Evolutionary conservation across 2,113 vertebrate genomes (phyloP).

Genomic region (Triplophysa siluroides): DNA sequence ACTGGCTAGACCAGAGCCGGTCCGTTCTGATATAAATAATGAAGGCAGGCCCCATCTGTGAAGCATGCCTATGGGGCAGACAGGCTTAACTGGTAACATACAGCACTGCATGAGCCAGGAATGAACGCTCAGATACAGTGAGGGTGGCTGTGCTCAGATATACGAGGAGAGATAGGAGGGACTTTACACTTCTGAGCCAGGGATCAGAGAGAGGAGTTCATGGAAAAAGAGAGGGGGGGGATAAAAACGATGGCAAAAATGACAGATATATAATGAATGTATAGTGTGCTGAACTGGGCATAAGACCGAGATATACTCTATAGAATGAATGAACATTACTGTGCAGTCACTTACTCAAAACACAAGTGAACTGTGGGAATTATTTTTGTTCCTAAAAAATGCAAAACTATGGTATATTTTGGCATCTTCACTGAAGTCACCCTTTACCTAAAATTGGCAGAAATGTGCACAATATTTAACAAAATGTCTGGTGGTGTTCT

Average conservation of each 20-base stretch:
- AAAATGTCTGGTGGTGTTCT: no score
- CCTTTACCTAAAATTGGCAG: no score
- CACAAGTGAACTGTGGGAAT: no score
- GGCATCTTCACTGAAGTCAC: no score
- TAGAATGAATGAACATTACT: no score
- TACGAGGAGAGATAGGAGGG: slow-evolving; percentile 17
- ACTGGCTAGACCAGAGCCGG: slow-evolving; percentile 53
- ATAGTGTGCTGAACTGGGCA: no score
- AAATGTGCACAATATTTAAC: no score
- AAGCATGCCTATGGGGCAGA: slow-evolving; percentile 39
- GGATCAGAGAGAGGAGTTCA: not conserved
- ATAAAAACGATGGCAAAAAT: not conserved
- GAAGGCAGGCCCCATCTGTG: slow-evolving; percentile 17
- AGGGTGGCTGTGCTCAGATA: slow-evolving; percentile 29
- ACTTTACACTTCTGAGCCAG: slow-evolving; percentile 8
- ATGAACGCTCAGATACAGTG: not conserved
- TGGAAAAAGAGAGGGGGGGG: not conserved
- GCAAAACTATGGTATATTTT: no score
- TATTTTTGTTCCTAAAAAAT: no score
- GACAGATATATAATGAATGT: not conserved
- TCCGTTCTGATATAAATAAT: slow-evolving; percentile 58
- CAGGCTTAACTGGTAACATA: slow-evolving; percentile 43
- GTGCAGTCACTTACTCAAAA: no score
- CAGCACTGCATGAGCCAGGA: slow-evolving; percentile 3
- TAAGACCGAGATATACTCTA: not conserved